Percentiles rank a stretch among this genome's conserved stretches.
Conservation (phyloP, 2,888 invertebrate genomes). For the Gryllus longicercus region DNA sequence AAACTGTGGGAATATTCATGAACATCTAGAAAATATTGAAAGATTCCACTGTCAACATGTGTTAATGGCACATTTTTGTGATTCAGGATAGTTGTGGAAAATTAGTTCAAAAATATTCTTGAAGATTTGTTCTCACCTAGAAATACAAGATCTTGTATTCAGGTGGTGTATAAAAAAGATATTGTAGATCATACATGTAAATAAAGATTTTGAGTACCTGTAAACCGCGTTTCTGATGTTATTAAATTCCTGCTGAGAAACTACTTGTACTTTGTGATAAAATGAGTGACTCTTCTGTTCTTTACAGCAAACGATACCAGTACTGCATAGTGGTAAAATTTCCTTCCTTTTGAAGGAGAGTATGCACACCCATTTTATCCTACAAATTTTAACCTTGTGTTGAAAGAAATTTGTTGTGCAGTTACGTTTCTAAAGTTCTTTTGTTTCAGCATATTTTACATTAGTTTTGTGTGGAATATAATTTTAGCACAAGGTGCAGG, state of each 20-base stretch:
- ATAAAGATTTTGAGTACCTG: constrained; percentile 3
- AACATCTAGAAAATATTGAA: not conserved
- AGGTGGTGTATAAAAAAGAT: not conserved
- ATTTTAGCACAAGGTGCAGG: too few relatives aligned
- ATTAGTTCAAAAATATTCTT: too few relatives aligned
- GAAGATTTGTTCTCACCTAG: not conserved
- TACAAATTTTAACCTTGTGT: not conserved
- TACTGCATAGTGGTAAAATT: not conserved
- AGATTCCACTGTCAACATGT: not conserved
- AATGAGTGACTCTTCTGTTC: not conserved
- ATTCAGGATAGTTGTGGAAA: not conserved
- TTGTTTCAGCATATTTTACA: too few relatives aligned
- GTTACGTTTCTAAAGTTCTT: too few relatives aligned
- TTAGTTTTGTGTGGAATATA: too few relatives aligned
- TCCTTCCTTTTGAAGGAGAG: not conserved
- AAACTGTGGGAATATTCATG: constrained; percentile 4
- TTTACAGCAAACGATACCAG: not conserved
- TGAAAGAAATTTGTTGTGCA: not conserved
- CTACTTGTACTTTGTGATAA: not conserved
- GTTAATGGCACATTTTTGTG: not conserved
- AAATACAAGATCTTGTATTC: not conserved
- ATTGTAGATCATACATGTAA: not conserved
- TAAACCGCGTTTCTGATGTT: not conserved
- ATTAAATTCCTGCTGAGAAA: constrained; percentile 1
- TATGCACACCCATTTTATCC: constrained; percentile 6